Evolutionary conservation across 2,113 vertebrate genomes (phyloP).

Genomic region (Menura novaehollandiae): DNA sequence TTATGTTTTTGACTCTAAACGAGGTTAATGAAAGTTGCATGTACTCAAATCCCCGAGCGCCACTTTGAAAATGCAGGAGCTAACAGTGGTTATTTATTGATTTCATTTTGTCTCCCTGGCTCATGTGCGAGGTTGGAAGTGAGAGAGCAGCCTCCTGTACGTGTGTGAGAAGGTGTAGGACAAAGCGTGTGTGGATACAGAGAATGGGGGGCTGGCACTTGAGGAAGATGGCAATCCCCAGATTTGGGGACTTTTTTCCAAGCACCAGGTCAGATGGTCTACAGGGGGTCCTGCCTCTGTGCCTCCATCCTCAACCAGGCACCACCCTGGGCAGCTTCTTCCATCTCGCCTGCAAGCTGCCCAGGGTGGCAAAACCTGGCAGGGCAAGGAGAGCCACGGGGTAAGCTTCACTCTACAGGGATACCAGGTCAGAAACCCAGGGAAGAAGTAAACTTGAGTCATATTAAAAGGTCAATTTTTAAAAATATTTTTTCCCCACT

Average conservation of each 20-base stretch:
- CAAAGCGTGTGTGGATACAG: fast-evolving
- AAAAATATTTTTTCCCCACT: fast-evolving
- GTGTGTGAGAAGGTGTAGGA: background rate
- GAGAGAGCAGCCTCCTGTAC: background rate
- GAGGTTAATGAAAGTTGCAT: conserved; percentile 45
- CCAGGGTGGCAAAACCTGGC: background rate
- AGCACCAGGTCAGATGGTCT: background rate
- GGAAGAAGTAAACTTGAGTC: background rate
- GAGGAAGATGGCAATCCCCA: background rate
- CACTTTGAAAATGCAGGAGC: conserved; percentile 35
- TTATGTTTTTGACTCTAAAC: background rate
- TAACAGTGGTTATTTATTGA: conserved; percentile 42
- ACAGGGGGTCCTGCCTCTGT: background rate
- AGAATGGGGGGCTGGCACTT: background rate
- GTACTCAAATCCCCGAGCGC: background rate
- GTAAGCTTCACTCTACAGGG: background rate
- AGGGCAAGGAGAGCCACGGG: background rate
- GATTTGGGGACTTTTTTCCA: background rate
- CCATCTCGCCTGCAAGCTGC: background rate
- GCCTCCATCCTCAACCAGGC: background rate
- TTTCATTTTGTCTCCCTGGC: conserved; percentile 24
- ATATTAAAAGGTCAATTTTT: background rate
- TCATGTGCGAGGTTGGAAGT: background rate
- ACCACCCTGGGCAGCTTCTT: background rate
- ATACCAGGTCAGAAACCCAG: background rate